Conservation (phyloP, 2,888 invertebrate species). For the Syritta pipiens region DNA sequence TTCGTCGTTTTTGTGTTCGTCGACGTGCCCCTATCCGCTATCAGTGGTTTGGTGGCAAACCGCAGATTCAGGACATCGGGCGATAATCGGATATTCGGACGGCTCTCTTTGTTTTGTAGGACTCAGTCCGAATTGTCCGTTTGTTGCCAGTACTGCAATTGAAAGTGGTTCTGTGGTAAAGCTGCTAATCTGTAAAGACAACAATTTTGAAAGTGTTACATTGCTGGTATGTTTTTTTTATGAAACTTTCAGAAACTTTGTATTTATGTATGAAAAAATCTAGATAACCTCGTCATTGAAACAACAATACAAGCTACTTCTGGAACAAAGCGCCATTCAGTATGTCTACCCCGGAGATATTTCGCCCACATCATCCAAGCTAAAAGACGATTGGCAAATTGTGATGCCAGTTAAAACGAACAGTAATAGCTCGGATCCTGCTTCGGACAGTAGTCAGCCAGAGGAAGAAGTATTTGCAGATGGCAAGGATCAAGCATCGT, state of each 20-base stretch:
- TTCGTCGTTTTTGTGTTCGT: constrained; percentile 78
- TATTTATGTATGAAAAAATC: constrained; percentile 65
- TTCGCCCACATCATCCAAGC: constrained; percentile 73
- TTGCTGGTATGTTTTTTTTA: constrained; percentile 79
- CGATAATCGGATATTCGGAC: constrained; percentile 85
- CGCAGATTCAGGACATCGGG: constrained; percentile 84
- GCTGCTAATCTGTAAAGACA: constrained; percentile 83
- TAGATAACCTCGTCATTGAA: constrained; percentile 87
- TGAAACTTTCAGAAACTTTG: background rate
- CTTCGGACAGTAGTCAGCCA: constrained; percentile 75
- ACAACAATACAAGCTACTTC: constrained; percentile 89
- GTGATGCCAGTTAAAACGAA: constrained; percentile 76
- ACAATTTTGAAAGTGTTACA: constrained; percentile 82
- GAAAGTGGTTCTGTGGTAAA: constrained; percentile 78
- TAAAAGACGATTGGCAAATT: constrained; percentile 78
- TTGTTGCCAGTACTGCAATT: constrained; percentile 79
- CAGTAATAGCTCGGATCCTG: constrained; percentile 76
- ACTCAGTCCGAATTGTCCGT: constrained; percentile 79
- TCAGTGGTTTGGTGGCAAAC: constrained; percentile 90
- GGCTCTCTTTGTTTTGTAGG: constrained; percentile 81
- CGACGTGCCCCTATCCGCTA: constrained; percentile 81
- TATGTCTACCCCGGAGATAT: constrained; percentile 84
- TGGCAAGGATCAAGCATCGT: constrained; percentile 71
- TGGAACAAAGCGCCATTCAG: constrained; percentile 88
- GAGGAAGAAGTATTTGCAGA: constrained; percentile 76